Percentiles rank a stretch among this genome's conserved stretches.
phyloP scores from a whole-genome alignment of 2,113 vertebrate genomes.

The Chascanopsetta lugubris region DNA sequence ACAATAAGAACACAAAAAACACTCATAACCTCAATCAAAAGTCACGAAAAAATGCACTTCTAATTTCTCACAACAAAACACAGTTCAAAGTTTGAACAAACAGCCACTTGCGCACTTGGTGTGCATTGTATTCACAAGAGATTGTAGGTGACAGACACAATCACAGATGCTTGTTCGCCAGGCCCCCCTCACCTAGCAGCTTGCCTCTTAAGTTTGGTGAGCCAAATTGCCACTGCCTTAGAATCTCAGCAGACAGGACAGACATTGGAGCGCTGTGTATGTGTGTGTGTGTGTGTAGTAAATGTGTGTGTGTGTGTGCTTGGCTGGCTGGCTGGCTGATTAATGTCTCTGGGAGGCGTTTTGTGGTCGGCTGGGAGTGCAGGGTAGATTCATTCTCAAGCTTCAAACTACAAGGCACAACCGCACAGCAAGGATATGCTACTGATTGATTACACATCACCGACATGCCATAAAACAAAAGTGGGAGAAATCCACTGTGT shows the following conservation, averaged over 20 bases:
- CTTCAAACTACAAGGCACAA: conserved; percentile 68
- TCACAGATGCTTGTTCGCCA: conserved; percentile 73
- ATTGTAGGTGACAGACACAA: conserved; percentile 70
- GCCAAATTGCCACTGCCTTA: conserved; percentile 73
- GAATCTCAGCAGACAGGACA: conserved; percentile 64
- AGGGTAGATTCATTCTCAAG: conserved; percentile 68
- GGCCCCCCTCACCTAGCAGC: conserved; percentile 73
- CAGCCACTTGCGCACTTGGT: conserved; percentile 25
- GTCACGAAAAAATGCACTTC: neutral
- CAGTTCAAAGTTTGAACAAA: conserved; percentile 38
- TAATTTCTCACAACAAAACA: neutral
- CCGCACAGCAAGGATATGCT: conserved; percentile 62
- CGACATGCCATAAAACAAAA: conserved; percentile 70
- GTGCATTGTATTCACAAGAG: conserved; percentile 49
- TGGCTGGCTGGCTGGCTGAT: conserved; percentile 56
- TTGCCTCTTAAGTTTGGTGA: conserved; percentile 66
- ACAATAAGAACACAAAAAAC: conserved; percentile 1
- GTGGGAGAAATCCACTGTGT: conserved; percentile 54
- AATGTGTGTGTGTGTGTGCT: conserved; percentile 21
- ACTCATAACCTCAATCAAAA: neutral
- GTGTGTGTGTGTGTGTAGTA: conserved; percentile 28
- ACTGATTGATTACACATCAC: conserved; percentile 73
- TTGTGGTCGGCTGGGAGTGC: conserved; percentile 65
- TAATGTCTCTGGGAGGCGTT: conserved; percentile 73
- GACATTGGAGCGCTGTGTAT: conserved; percentile 43